Percentiles rank a stretch among this genome's conserved stretches.
phyloP scores from a whole-genome alignment of 2,888 invertebrate species.

The Drosophila kuntzei region DNA sequence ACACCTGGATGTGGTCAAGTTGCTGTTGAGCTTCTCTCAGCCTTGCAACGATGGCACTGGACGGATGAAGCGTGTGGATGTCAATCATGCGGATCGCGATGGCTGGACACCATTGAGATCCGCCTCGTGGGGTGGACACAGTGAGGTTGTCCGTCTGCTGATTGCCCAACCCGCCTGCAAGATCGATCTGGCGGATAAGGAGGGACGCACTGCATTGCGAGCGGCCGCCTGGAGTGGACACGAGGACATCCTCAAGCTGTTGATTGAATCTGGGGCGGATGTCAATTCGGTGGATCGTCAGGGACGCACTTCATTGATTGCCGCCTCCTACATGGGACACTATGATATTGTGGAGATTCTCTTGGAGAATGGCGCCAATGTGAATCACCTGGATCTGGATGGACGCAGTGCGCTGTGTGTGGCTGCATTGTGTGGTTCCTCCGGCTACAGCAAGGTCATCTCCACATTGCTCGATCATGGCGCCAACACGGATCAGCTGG shows the following conservation, averaged over 20 bases:
- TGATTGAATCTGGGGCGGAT: slow-evolving; percentile 91
- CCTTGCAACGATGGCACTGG: slow-evolving; percentile 83
- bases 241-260: slow-evolving; percentile 91
- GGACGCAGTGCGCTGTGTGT: slow-evolving; percentile 95
- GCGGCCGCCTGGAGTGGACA: slow-evolving; percentile 98
- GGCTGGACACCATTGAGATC: slow-evolving; percentile 96
- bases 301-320: slow-evolving; percentile 96
- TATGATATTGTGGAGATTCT: slow-evolving; percentile 95
- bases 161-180: slow-evolving; percentile 91
- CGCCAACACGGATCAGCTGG: slow-evolving; percentile 92
- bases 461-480: slow-evolving; percentile 92
- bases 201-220: slow-evolving; percentile 94
- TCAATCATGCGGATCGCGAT: slow-evolving; percentile 92
- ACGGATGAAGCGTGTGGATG: slow-evolving; percentile 87
- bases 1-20: slow-evolving; percentile 89
- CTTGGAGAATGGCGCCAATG: slow-evolving; percentile 92
- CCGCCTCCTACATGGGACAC: slow-evolving; percentile 98
- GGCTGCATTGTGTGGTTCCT: slow-evolving; percentile 93
- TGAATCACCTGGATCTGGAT: slow-evolving; percentile 94
- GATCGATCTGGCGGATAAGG: slow-evolving; percentile 94
- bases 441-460: slow-evolving; percentile 89
- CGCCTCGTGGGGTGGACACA: slow-evolving; percentile 98
- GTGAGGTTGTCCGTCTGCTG: slow-evolving; percentile 93
- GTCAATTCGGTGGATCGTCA: slow-evolving; percentile 95
- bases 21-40: slow-evolving; percentile 86